Evolutionary conservation across 2,113 vertebrate genomes (phyloP).

Genomic region (Pseudopipra pipra): DNA sequence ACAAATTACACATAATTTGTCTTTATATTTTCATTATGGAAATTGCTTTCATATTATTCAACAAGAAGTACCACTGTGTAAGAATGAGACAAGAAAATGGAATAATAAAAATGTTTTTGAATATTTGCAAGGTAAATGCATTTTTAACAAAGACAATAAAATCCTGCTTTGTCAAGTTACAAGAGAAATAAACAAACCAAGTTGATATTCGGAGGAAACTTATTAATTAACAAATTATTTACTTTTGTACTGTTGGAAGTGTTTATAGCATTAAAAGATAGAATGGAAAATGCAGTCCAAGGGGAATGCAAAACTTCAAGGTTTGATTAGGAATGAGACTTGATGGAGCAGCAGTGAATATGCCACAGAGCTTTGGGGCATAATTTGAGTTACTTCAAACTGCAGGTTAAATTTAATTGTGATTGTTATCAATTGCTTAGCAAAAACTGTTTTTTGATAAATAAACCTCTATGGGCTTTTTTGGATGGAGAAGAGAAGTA

Average conservation of each 20-base stretch:
- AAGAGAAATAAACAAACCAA: neutral
- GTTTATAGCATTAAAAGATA: neutral
- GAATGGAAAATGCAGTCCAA: slow-evolving; percentile 4
- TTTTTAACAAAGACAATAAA: slow-evolving; percentile 3
- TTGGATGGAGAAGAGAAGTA: neutral
- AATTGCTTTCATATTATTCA: slow-evolving; percentile 14
- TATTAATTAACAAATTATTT: slow-evolving; percentile 41
- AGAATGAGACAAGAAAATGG: slow-evolving; percentile 3
- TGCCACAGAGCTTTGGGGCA: slow-evolving; percentile 39
- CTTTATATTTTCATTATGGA: slow-evolving; percentile 49
- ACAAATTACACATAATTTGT: slow-evolving; percentile 44
- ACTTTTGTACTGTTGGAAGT: neutral
- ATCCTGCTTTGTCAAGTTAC: neutral
- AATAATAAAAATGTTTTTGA: neutral
- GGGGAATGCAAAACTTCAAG: neutral
- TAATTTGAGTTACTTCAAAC: slow-evolving; percentile 23
- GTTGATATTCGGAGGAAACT: neutral
- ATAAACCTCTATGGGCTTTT: slow-evolving; percentile 1
- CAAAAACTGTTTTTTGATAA: neutral
- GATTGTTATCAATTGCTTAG: slow-evolving; percentile 38
- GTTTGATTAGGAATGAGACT: slow-evolving; percentile 52
- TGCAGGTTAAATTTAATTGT: slow-evolving; percentile 51
- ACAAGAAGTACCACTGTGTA: neutral
- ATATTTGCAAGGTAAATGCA: neutral
- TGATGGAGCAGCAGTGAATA: slow-evolving; percentile 4